Evolutionary conservation across 2,797 vertebrate genomes (phyloP), one percentile per base, ranked within the genome.

Genomic region (Myotis myotis): DNA sequence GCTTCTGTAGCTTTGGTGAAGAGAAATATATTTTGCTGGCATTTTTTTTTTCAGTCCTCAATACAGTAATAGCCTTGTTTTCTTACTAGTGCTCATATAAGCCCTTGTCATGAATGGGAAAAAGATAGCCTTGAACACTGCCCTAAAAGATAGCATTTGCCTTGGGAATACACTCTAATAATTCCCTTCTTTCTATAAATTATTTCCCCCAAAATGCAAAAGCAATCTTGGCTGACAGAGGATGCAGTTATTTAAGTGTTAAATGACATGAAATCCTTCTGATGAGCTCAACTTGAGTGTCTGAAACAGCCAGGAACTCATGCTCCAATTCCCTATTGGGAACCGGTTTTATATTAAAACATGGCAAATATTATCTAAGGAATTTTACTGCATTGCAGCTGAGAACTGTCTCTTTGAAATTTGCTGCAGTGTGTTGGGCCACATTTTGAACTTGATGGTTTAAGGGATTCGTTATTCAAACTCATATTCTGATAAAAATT

Each of bases 341-440:
- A 96, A 51, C 60, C 30, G 75, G 80, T 94, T 66, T 97, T 82
- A 90, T 83, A 95, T 94, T 95, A 96, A 94, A 97, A 93, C 85
- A 68, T 70, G 70, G 81, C 79, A 92, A 93, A 94, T 95, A 68
- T 91, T 84, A 96, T 80, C 89, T 88, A 90, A 94, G 91, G 93
- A 96, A 95, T 96, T 94, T 66, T 33, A 92, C 75, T 92, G 95
- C 90, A 92, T 3, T 78, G 78, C 57, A 76, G 53, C 79, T 94
- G 80, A 36, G 79, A 85, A 76, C 28, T 78, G 60, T 66, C 1
- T 47, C 66, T 95, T 62, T 71, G 66, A 89, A 87, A 94, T 86
- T 64, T 80, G 74, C 47, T 88, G 74, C 74, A 86, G 28, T 28
- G n/a, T 16, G 3, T 44, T 68, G 82, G 33, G 74, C 41, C 4